phyloP scores from a whole-genome alignment of 2,113 vertebrate genomes.

The Nerophis ophidion region DNA sequence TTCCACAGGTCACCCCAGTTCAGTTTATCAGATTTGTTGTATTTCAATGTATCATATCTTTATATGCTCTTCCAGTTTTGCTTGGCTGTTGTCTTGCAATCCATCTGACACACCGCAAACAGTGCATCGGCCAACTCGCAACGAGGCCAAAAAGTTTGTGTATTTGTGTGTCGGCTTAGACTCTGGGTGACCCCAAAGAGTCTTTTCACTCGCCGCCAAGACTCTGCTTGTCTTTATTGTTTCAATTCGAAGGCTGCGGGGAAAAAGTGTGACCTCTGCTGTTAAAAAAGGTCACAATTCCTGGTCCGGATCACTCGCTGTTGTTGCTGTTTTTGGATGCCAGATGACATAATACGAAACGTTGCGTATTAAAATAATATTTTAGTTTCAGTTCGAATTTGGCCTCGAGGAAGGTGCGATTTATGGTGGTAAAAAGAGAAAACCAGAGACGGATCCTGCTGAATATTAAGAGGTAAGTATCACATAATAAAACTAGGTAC shows the following conservation, averaged over 20 bases:
- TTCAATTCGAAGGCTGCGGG: neutral
- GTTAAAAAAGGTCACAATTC: neutral
- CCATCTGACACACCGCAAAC: neutral
- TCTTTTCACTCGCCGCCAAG: neutral
- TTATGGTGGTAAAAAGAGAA: no score
- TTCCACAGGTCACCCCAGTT: neutral
- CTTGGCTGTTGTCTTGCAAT: conserved; percentile 3
- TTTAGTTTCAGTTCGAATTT: no score
- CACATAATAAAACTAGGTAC: no score
- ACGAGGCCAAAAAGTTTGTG: neutral
- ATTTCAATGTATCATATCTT: no score
- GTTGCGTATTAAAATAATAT: no score
- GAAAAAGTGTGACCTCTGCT: neutral
- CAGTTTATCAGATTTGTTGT: neutral
- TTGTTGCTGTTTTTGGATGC: no score
- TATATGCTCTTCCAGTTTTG: neutral
- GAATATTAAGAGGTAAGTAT: no score
- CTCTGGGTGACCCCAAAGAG: neutral
- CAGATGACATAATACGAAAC: no score
- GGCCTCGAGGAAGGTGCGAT: no score
- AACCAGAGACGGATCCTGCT: no score
- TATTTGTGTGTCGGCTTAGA: neutral
- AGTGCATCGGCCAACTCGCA: neutral
- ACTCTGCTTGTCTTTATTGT: conserved; percentile 1
- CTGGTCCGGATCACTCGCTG: no score